These are phyloP conservation scores for Danio aesculapii DNA, from an alignment of 2,797 vertebrate species.

Conservation along the genomic window DNA sequence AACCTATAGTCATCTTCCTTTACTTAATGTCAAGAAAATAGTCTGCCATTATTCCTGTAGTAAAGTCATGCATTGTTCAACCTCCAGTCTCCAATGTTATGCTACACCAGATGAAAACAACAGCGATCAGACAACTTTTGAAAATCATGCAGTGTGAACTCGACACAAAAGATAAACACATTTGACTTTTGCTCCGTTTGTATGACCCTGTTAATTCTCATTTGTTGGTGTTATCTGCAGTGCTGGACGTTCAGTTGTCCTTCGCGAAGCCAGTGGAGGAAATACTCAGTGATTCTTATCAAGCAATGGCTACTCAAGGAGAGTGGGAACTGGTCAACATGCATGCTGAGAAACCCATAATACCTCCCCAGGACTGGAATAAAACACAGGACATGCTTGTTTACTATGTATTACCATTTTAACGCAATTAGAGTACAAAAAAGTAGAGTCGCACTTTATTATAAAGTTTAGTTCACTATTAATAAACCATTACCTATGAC, in stretches of 20 bases:
- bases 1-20: too few relatives aligned
- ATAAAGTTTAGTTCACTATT: neutral
- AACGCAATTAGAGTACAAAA: neutral
- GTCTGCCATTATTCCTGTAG: too few relatives aligned
- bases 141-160: too few relatives aligned
- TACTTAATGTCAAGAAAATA: too few relatives aligned
- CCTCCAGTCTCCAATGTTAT: too few relatives aligned
- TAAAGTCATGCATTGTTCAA: too few relatives aligned
- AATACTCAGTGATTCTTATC: constrained; percentile 62
- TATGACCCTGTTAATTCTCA: neutral
- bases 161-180: too few relatives aligned
- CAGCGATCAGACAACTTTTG: too few relatives aligned
- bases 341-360: constrained; percentile 15
- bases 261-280: constrained; percentile 37
- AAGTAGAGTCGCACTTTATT: too few relatives aligned
- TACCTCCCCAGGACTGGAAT: fast-evolving
- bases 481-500: too few relatives aligned
- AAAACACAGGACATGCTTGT: neutral
- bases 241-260: constrained; percentile 64
- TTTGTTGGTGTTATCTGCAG: constrained; percentile 58
- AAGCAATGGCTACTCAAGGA: constrained; percentile 73
- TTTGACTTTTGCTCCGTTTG: neutral
- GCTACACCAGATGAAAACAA: too few relatives aligned
- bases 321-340: constrained; percentile 81
- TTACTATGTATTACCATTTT: constrained; percentile 33